phyloP scores from a whole-genome alignment of 1,140 invertebrate genomes.

The Drosophila guanche region DNA sequence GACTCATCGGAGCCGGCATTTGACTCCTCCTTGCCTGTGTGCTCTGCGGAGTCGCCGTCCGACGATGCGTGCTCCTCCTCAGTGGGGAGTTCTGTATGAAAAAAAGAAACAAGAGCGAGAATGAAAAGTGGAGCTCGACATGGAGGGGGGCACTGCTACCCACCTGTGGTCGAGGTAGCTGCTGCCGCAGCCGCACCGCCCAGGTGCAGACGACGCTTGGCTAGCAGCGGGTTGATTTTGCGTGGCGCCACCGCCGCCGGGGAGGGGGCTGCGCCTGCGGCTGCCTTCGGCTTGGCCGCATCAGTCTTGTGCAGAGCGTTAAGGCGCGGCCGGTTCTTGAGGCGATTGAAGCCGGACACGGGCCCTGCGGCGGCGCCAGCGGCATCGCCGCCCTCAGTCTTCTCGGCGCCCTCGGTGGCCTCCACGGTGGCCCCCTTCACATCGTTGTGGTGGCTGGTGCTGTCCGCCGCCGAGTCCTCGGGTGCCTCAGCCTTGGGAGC shows the following conservation, averaged over 20 bases:
- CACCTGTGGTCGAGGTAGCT: slow-evolving; percentile 71
- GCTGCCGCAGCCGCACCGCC: slow-evolving; percentile 48
- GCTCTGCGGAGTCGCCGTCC: slow-evolving; percentile 46
- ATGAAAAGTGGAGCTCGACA: background rate
- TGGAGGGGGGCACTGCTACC: too few species aligned
- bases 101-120: background rate
- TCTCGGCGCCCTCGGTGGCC: slow-evolving; percentile 46
- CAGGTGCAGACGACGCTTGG: slow-evolving; percentile 75
- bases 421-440: slow-evolving; percentile 54
- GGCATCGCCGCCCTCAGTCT: slow-evolving; percentile 60
- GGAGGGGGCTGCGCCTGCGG: slow-evolving; percentile 47
- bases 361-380: slow-evolving; percentile 43
- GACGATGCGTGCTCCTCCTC: slow-evolving; percentile 81
- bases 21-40: slow-evolving; percentile 59
- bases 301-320: slow-evolving; percentile 80
- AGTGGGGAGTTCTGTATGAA: slow-evolving; percentile 57
- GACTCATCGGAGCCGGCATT: slow-evolving; percentile 46
- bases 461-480: slow-evolving; percentile 78
- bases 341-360: slow-evolving; percentile 73
- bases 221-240: slow-evolving; percentile 81
- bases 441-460: slow-evolving; percentile 72
- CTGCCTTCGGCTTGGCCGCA: slow-evolving; percentile 58
- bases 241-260: slow-evolving; percentile 53
- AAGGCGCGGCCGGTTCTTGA: slow-evolving; percentile 78
- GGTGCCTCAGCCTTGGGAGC: slow-evolving; percentile 71